Conservation (phyloP, 2,113 vertebrate species). For the Dendrocopos noguchii region DNA sequence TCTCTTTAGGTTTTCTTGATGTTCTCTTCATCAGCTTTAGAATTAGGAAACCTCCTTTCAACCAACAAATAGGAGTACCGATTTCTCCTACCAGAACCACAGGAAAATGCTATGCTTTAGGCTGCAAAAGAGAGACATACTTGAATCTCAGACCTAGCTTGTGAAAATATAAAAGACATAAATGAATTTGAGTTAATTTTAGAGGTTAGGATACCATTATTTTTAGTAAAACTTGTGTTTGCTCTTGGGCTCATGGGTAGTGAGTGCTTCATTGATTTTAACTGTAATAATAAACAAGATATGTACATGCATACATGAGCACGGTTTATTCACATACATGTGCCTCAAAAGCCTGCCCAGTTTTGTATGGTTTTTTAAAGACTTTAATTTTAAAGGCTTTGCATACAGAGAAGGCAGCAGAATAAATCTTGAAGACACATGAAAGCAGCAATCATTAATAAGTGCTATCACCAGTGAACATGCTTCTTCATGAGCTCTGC, state of each 20-base stretch:
- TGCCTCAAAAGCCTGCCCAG: accelerated
- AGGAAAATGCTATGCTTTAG: not conserved
- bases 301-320: accelerated
- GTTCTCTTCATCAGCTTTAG: not conserved
- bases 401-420: not conserved
- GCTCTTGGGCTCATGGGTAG: not conserved
- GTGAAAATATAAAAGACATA: not conserved
- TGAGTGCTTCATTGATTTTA: not conserved
- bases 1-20: not conserved
- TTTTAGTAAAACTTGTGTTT: not conserved
- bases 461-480: not conserved
- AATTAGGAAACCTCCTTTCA: not conserved
- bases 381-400: not conserved
- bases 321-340: accelerated
- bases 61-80: not conserved
- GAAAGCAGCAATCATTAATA: not conserved
- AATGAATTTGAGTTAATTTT: not conserved
- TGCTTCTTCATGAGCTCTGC: conserved; percentile 20
- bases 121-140: not conserved
- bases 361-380: not conserved
- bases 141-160: not conserved
- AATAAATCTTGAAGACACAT: not conserved
- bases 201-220: not conserved
- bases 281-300: not conserved
- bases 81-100: not conserved